phyloP scores from a whole-genome alignment of 1,140 invertebrate genomes.

The Panagrolaimus sp. region DNA sequence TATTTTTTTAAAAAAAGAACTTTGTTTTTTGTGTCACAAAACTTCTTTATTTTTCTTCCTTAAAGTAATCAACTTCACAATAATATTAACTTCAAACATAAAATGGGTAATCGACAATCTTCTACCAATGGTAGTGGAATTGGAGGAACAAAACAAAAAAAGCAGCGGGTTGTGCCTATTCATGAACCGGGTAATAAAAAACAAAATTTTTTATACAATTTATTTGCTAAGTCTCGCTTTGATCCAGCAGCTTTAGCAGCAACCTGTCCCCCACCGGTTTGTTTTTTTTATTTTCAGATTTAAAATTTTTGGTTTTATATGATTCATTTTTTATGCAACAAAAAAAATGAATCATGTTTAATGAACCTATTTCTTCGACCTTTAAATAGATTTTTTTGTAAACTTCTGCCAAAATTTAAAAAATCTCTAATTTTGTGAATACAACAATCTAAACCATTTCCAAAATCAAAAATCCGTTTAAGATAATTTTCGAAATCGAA shows the following conservation, averaged over 20 bases:
- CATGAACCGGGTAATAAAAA: slow-evolving; percentile 22
- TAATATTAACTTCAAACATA: neutral
- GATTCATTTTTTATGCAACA: neutral
- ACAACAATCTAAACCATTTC: no score
- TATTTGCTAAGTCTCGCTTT: slow-evolving; percentile 42
- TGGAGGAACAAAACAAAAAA: slow-evolving; percentile 13
- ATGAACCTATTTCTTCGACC: neutral
- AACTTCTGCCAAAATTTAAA: neutral
- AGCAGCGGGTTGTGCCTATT: slow-evolving; percentile 20
- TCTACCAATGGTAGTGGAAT: neutral
- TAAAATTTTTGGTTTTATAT: slow-evolving; percentile 11
- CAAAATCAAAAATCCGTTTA: no score
- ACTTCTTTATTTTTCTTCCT: neutral
- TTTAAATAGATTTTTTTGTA: slow-evolving; percentile 6
- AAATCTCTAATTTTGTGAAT: neutral
- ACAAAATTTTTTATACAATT: slow-evolving; percentile 33
- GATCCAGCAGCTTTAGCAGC: slow-evolving; percentile 39
- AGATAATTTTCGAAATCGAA: no score
- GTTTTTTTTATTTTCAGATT: slow-evolving; percentile 4
- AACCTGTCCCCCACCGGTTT: slow-evolving; percentile 44
- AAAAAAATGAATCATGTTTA: neutral
- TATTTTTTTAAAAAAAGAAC: neutral
- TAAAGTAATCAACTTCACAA: neutral
- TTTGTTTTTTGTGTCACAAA: neutral
- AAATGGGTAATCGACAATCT: slow-evolving; percentile 4